Conservation (phyloP, 2,113 vertebrate genomes). For the Blennius ocellaris region DNA sequence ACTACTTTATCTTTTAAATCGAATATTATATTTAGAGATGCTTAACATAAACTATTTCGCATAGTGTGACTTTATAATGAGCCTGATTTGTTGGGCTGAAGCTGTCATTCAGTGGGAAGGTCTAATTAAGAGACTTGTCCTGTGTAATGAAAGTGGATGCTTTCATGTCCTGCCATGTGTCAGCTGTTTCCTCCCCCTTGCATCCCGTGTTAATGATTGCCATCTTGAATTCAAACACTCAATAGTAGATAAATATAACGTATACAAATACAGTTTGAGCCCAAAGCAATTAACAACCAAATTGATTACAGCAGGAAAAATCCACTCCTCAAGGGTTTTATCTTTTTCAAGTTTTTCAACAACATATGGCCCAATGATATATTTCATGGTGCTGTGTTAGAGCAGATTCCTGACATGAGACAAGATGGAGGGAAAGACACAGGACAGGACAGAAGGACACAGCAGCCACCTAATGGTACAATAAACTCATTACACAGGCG, state of each 20-base stretch:
- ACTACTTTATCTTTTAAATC: too few relatives aligned
- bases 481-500: slow-evolving; percentile 43
- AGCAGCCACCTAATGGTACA: slow-evolving; percentile 52
- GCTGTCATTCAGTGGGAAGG: slow-evolving; percentile 9
- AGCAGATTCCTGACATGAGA: background rate
- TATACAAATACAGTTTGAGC: background rate
- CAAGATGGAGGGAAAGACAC: background rate
- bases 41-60: background rate
- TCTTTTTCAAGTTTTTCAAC: background rate
- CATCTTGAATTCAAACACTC: slow-evolving; percentile 20
- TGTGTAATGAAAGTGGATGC: slow-evolving; percentile 34
- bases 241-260: slow-evolving; percentile 6
- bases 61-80: slow-evolving; percentile 3
- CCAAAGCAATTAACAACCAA: background rate
- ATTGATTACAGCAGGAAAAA: background rate
- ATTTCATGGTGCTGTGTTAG: background rate
- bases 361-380: background rate
- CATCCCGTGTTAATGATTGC: slow-evolving; percentile 28
- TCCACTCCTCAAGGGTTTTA: slow-evolving; percentile 4
- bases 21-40: too few relatives aligned
- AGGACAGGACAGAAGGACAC: slow-evolving; percentile 11
- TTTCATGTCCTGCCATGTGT: slow-evolving; percentile 25
- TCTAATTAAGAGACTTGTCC: slow-evolving; percentile 30
- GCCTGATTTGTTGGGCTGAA: background rate
- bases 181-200: slow-evolving; percentile 7